These are phyloP conservation scores for Heloderma charlesbogerti DNA, from an alignment of 2,113 vertebrate genomes.

Conservation along the genomic window DNA sequence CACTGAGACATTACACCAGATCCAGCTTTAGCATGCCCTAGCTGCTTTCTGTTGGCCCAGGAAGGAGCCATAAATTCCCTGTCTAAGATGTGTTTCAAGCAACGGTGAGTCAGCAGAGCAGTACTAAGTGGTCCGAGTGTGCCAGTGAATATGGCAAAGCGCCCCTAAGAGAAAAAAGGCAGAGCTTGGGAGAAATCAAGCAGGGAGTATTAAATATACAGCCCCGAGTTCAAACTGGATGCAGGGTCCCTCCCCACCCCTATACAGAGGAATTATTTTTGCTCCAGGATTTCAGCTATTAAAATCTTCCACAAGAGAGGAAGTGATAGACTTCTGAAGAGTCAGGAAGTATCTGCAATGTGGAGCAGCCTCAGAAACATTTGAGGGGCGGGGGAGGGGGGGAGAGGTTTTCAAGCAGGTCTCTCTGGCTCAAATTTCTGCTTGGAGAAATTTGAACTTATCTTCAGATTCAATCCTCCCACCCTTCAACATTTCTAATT, in stretches of 20 bases:
- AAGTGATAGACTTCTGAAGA: background rate
- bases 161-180: background rate
- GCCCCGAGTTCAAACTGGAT: background rate
- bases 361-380: background rate
- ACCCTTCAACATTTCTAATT: background rate
- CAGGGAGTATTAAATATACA: background rate
- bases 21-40: background rate
- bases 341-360: too few species aligned
- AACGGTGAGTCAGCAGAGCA: background rate
- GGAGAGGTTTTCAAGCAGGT: background rate
- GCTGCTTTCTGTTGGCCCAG: background rate
- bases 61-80: conserved; percentile 8
- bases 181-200: background rate
- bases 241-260: background rate
- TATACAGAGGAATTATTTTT: background rate
- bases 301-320: background rate
- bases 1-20: background rate
- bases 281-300: background rate
- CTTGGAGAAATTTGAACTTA: background rate
- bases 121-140: background rate
- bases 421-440: background rate
- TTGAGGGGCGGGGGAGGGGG: background rate
- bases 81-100: background rate
- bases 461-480: background rate
- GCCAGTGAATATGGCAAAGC: background rate